Evolutionary conservation across 2,113 vertebrate genomes (phyloP), one percentile per base, ranked within the genome.

Genomic region (Megaceryle maxima): DNA sequence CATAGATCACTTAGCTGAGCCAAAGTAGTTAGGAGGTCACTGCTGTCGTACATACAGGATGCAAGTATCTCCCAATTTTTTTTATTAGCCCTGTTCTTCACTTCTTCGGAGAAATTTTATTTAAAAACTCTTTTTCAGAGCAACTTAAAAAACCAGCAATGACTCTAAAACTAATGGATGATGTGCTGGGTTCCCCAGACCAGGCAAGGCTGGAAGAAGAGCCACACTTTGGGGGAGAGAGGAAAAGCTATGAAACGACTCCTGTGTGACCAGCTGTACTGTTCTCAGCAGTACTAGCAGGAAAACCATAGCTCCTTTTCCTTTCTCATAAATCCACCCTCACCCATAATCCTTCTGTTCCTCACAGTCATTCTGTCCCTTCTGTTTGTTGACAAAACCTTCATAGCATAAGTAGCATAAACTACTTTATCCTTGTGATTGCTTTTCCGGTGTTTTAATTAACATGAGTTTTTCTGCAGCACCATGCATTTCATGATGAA

Each of bases 191-290:
- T 53, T 86, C 18, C 29, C 55, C 28, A 64, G 46, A 9, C 19
- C n/a, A 39, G 43, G 21, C 25, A 39, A 39, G 43, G 22, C 70
- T 79, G 55, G 62, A 83, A 86, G 48, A 31, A 41, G 62, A 37
- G 37, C 37, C 37, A 37, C 37, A 37, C 37, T 37, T 37, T 37
- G 41, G 17, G 22, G 24, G 85, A 39, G 63, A 53, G 31, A 92
- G 16, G 22, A 79, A 92, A 85, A 82, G 9, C 14, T 82, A 13
- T n/a, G 37, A 56, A 75, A 44, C 9, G 20, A 19, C 19, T 53
- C 22, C 20, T 83, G 1, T 37, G n/a, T 1, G 3, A 55, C 16
- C 46, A 64, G 21, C 25, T 5, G 0, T 31, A 46, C 15, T 85
- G 5, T 64, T 79, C 46, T 68, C n/a, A 66, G 7, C 55, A 57